Base-by-base conservation (phyloP, 2,797 vertebrate species). In the Pitangus sulphuratus region DNA sequence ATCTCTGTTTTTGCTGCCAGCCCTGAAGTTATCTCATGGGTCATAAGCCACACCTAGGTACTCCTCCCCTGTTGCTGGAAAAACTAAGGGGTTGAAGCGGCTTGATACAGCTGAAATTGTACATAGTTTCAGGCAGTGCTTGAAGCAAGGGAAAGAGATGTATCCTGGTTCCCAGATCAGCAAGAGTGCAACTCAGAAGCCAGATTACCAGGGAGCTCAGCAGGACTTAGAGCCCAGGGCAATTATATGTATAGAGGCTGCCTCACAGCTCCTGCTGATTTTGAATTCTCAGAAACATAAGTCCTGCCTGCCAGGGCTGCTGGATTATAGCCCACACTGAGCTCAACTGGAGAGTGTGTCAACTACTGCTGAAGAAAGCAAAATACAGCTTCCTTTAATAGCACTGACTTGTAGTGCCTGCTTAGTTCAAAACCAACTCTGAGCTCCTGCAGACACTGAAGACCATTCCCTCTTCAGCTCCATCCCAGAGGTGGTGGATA, bases 311-410 rank as follows among this genome's bases (percentile, higher is more conserved):
- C 65, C 53, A 66, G 56, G 31, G 44, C 56, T 93, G 80, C 71
- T 92, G 68, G 75, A 89, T 84, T 51, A 62, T 78, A 91, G 68
- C 84, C 81, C 78, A 89, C 93, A 74, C 64, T 2, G 22, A 76
- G 84, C 89, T 87, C 84, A 92, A 82, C 56, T 62, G 71, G 75
- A 87, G 54, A 82, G 25, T 4, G 9, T 26, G 37, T 61, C 62
- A 90, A 92, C 66, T 83, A 44, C 75, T 44, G 40, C 81, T 87
- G 70, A 62, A 64, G 75, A 89, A 83, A 89, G 56, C 89, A 96
- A 93, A 95, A 77, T 4, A 84, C 66, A 87, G n/a, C 54, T 51
- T 84, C 90, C 25, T 89, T 92, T 19, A 84, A 68, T 15, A 74
- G 69, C 72, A 68, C 30, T 40, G 79, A 71, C 54, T 65, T 61